Base-by-base conservation (phyloP, 2,888 invertebrate genomes). In the Luperina nickerlii region DNA sequence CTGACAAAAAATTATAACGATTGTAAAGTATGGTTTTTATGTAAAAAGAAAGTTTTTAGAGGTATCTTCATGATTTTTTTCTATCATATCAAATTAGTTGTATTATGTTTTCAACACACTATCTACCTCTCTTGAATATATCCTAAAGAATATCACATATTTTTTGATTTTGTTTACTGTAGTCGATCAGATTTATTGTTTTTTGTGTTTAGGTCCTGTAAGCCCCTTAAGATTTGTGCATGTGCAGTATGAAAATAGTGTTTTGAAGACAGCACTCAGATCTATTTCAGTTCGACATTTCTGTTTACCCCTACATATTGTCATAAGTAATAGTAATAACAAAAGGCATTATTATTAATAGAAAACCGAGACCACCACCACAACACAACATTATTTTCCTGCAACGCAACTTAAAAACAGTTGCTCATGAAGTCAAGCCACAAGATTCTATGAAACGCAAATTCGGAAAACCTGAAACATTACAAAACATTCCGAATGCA, bases 381-480 rank as follows among this genome's bases (percentile, higher is more conserved):
- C 51, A 70, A 51, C 27, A 38, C 1, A 57, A 69, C 8, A 45
- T 7, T 20, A 88, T 76, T 88, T 76, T 76, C 82, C 82, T 76
- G 24, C 13, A 66, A 38, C 18, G 63, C 65, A 24, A 73, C n/a
- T 45, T 54, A 65, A 65, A 74, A 74, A 76, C 74, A 65, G 66
- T 60, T 57, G 66, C 73, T 79, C 74, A 74, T 51, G 60, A 74
- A 38, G 60, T 72, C 54, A 54, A 73, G 69, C 57, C 70, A 20
- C 76, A 84, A 81, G 57, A 78, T 84, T 89, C 89, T 89, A 86
- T 86, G 88, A 86, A 87, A 86, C 24, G 32, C 69, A 60, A 77
- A 78, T 84, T 79, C 78, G 63, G 67, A 83, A 84, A 79, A 78
- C 27, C 78, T 75, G 63, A 83, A 84, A 82, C 78, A 73, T 82